Evolutionary conservation across 2,888 invertebrate species (phyloP).

Genomic region (Choreutis nemorana): DNA sequence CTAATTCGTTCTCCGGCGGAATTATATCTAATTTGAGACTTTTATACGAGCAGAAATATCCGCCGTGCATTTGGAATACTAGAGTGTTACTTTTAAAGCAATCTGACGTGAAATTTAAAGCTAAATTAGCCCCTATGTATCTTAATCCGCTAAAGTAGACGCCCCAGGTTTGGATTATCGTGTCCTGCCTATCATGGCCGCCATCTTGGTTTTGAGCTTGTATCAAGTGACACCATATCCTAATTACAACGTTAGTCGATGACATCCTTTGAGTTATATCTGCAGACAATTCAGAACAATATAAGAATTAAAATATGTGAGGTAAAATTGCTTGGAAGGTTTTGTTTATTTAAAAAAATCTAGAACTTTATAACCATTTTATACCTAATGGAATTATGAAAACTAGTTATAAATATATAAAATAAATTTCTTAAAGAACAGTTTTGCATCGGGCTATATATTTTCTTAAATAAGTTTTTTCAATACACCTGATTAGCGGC

Average conservation of each 20-base stretch:
- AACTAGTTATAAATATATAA: too few relatives aligned
- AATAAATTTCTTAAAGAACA: too few relatives aligned
- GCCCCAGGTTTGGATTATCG: conserved; percentile 80
- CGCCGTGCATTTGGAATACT: conserved; percentile 88
- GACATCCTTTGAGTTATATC: conserved; percentile 56
- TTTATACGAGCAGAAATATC: conserved; percentile 77
- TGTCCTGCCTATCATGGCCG: conserved; percentile 44
- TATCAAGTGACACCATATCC: conserved; percentile 53
- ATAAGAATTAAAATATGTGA: too few relatives aligned
- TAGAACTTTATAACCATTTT: too few relatives aligned
- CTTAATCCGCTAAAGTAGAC: conserved; percentile 85
- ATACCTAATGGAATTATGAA: too few relatives aligned
- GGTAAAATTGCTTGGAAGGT: too few relatives aligned
- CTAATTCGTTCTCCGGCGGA: conserved; percentile 48
- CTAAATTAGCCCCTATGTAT: conserved; percentile 74
- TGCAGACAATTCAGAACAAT: too few relatives aligned
- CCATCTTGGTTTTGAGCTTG: conserved; percentile 20
- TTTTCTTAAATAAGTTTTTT: too few relatives aligned
- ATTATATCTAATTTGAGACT: conserved; percentile 58
- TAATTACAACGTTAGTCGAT: conserved; percentile 49
- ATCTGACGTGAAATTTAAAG: conserved; percentile 72
- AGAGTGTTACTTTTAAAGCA: conserved; percentile 77
- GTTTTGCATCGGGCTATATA: too few relatives aligned
- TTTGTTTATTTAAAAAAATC: too few relatives aligned
- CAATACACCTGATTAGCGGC: too few relatives aligned